phyloP scores from a whole-genome alignment of 2,797 vertebrate genomes.

The Nothura maculosa region DNA sequence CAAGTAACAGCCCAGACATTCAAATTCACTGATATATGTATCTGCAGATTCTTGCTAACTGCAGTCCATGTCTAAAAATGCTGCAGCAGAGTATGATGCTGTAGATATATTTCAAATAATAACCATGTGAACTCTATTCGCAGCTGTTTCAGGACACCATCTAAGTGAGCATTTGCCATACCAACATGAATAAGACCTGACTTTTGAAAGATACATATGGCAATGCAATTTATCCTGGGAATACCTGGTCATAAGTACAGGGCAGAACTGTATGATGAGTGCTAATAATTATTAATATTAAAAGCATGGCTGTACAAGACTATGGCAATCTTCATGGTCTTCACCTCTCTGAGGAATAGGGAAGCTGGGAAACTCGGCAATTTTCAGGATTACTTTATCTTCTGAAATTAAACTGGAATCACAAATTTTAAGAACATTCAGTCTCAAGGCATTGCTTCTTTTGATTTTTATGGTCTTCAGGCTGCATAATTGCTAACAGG shows the following conservation, averaged over 20 bases:
- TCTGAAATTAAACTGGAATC: not conserved
- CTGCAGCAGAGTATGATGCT: not conserved
- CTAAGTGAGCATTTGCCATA: not conserved
- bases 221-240: not conserved
- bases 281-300: not conserved
- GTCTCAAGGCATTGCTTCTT: not conserved
- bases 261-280: no score
- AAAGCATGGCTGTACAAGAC: not conserved
- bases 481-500: not conserved
- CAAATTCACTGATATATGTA: not conserved
- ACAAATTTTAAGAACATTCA: not conserved
- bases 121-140: not conserved
- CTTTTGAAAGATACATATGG: not conserved
- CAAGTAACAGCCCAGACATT: no score
- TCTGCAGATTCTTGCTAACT: not conserved
- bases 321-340: fast-evolving
- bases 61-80: not conserved
- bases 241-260: not conserved
- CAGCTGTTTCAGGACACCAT: not conserved
- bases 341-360: not conserved
- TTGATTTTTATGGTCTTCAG: not conserved
- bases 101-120: not conserved
- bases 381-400: not conserved
- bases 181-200: not conserved
- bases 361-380: not conserved